Evolutionary conservation across 2,113 vertebrate genomes (phyloP), one percentile per base, ranked within the genome.

Genomic region (Eudorcas thomsonii): DNA sequence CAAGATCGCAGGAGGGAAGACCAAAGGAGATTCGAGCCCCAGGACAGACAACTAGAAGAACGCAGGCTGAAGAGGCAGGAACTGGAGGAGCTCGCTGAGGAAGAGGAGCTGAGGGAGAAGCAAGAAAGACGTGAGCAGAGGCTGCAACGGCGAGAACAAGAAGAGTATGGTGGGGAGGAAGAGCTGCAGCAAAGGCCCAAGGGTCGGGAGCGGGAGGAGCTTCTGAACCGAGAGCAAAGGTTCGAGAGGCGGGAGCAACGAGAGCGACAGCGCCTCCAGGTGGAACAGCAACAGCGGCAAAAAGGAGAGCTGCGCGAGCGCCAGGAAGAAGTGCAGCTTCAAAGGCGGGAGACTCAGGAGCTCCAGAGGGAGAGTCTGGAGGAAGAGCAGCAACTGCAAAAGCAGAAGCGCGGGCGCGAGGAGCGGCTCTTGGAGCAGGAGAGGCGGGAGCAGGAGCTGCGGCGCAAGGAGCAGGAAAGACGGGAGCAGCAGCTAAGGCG

Each of bases 1-100:
- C 94, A 95, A 80, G 93, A 94, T 26, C 80, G 21, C 84, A 67
- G 90, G 62, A 92, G 86, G 71, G 98, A 97, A 86, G 92, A 92
- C 33, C 96, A 89, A 82, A 92, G 84, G 67, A 90, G 90, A 88
- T 83, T 84, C 19, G 93, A 96, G 28, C 5, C 3, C 48, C 95
- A 3, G 14, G 93, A 95, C n/a, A 84, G 93, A 19, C 57, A 57
- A 43, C 1, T 67, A 28, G 97, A 98, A 23, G 97, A 96, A 59
- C 83, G 50, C 84, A 33, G 84, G 88, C 85, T 90, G 90, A 95
- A 93, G n/a, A 82, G 71, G 54, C 92, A 50, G 8, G 91, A 96
- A 45, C 92, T 15, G n/a, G 94, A 97, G 67, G 92, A 95, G 81
- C 80, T 84, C 21, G 77, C 88, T 2, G 74, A 95, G 71, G 48